Conservation (phyloP, 2,113 vertebrate species). For the Ceyx margarethae region DNA sequence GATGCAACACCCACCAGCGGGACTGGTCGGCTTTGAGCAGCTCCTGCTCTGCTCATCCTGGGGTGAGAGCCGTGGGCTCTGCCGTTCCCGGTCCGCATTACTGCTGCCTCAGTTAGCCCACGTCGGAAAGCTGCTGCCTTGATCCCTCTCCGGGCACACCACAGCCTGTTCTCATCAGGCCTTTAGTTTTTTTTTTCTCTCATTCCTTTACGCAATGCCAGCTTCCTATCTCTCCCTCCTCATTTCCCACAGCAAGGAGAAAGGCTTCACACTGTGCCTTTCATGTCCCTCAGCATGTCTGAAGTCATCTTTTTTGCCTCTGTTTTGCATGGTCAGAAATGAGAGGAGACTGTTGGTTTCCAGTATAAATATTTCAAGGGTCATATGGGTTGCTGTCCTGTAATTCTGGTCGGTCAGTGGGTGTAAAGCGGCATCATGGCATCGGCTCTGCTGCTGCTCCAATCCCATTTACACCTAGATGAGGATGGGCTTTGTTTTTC, state of each 20-base stretch:
- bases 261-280: slow-evolving; percentile 39
- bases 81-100: not conserved
- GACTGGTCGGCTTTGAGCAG: rapidly evolving
- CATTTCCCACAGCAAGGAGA: slow-evolving; percentile 26
- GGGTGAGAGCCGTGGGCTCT: not conserved
- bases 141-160: slow-evolving; percentile 27
- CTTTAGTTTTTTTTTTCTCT: not conserved
- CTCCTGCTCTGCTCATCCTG: not conserved
- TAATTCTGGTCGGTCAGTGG: not conserved
- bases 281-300: not conserved
- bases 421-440: rapidly evolving
- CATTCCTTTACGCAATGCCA: not conserved
- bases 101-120: slow-evolving; percentile 17
- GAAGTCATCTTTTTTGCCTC: slow-evolving; percentile 42
- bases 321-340: slow-evolving; percentile 22
- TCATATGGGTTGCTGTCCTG: rapidly evolving
- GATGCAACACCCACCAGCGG: not conserved
- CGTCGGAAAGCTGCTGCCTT: not conserved
- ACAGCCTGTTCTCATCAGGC: not conserved
- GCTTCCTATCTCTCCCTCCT: slow-evolving; percentile 20
- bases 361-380: slow-evolving; percentile 5
- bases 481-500: slow-evolving; percentile 19
- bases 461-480: rapidly evolving
- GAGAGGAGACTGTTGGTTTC: not conserved
- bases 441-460: not conserved